Conservation (phyloP, 2,797 vertebrate species). For the Mus minutoides region DNA sequence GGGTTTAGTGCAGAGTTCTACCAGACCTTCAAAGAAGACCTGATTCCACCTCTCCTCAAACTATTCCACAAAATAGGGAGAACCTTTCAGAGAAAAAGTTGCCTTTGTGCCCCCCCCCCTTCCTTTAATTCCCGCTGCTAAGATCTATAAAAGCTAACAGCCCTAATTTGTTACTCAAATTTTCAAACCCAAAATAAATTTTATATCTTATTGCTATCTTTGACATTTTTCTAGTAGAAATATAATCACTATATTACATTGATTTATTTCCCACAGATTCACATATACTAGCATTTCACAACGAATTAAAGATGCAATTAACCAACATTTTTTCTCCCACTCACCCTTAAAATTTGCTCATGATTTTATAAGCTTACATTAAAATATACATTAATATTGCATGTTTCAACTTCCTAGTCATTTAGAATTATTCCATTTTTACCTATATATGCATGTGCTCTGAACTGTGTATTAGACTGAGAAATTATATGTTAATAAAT, state of each 20-base stretch:
- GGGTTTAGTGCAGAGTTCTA: too few relatives aligned
- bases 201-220: neutral
- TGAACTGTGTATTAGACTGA: neutral
- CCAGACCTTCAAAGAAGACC: too few relatives aligned
- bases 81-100: slow-evolving; percentile 70
- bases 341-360: neutral
- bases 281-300: neutral
- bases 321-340: neutral
- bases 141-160: slow-evolving; percentile 63
- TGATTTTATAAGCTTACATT: neutral
- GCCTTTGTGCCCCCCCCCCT: slow-evolving; percentile 76
- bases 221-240: neutral
- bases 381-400: neutral
- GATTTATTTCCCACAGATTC: slow-evolving; percentile 12
- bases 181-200: slow-evolving; percentile 35
- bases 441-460: neutral
- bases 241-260: neutral
- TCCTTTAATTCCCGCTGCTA: slow-evolving; percentile 72
- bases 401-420: neutral
- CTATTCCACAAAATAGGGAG: too few relatives aligned
- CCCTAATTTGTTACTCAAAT: slow-evolving; percentile 48
- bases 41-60: too few relatives aligned
- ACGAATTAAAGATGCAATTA: neutral
- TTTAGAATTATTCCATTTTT: neutral
- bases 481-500: neutral